Conservation (phyloP, 2,888 invertebrate species). For the Globia sparganii region DNA sequence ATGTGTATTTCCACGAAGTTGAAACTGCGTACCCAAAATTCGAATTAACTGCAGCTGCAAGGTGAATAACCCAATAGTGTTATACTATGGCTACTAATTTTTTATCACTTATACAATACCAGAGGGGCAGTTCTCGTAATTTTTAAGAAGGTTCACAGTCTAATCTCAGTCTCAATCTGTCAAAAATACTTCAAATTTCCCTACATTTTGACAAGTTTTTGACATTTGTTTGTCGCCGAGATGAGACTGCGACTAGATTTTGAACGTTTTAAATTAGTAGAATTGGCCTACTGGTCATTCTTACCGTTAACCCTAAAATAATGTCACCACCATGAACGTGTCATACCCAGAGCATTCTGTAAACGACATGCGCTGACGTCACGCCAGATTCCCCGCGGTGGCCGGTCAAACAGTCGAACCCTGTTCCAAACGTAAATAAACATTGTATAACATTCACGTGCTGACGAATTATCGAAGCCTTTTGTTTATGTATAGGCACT, state of each 20-base stretch:
- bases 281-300: too few relatives aligned
- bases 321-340: background rate
- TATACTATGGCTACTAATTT: background rate
- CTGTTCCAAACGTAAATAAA: constrained; percentile 31
- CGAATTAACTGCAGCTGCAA: background rate
- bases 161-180: too few relatives aligned
- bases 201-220: too few relatives aligned
- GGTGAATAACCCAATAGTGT: background rate
- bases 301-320: background rate
- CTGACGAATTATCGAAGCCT: background rate
- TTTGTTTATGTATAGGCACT: background rate
- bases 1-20: background rate
- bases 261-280: too few relatives aligned
- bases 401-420: background rate
- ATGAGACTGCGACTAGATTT: too few relatives aligned
- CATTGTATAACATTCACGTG: constrained; percentile 4
- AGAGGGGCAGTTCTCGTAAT: too few relatives aligned
- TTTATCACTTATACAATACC: background rate
- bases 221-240: too few relatives aligned
- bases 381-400: constrained; percentile 3
- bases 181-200: too few relatives aligned
- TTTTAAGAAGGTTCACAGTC: too few relatives aligned
- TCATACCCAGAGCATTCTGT: background rate
- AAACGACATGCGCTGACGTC: constrained; percentile 43
- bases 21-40: background rate